Base-by-base conservation (phyloP, 2,113 vertebrate genomes). In the Todiramphus saurophagus region DNA sequence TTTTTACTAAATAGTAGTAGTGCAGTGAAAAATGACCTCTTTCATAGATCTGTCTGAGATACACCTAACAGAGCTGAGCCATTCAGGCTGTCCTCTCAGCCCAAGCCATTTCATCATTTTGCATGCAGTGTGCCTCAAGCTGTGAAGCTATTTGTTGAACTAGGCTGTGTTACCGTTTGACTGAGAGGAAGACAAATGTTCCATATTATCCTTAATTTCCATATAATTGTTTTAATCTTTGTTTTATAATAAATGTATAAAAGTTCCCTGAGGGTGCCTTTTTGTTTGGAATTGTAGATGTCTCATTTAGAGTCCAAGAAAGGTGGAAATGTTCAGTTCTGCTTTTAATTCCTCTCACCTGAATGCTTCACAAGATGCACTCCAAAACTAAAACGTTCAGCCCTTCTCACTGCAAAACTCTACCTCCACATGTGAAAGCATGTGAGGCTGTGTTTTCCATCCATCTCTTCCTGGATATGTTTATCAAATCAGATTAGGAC, bases 191-290 rank as follows among this genome's bases (percentile, higher is more conserved):
- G 98, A 98, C 95, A 96, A 98, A 97, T 98, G 96, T 97, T 97
- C 95, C 72, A 66, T 97, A 97, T 98, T 98, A 98, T 97, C 96
- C 97, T 97, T 97, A 97, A 98, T 98, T 98, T 98, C 97, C 97
- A 97, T 97, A 96, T 97, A 98, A 98, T 98, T 97, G 95, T 97
- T 98, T 97, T 98, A 97, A 97, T 98, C 97, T 97, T 98, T 97
- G 95, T 92, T 98, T 97, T 97, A 97, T 98, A 97, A 97, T 97
- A 98, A 97, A 97, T 97, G 84, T 95, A 92, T 96, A 85, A 77
- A 96, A 87, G 82, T 93, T 69, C 97, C 98, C 96, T 70, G 63
- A 37, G 92, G 96, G 87, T 87, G 91, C 60, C 76, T 97, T 89
- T 94, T 94, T 93, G 95, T 94, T 98, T 97, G 93, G 85, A 97